Evolutionary conservation across 92 coral and sea anemone genomes (phyloP).

Genomic region (Zoanthus solanderi): DNA sequence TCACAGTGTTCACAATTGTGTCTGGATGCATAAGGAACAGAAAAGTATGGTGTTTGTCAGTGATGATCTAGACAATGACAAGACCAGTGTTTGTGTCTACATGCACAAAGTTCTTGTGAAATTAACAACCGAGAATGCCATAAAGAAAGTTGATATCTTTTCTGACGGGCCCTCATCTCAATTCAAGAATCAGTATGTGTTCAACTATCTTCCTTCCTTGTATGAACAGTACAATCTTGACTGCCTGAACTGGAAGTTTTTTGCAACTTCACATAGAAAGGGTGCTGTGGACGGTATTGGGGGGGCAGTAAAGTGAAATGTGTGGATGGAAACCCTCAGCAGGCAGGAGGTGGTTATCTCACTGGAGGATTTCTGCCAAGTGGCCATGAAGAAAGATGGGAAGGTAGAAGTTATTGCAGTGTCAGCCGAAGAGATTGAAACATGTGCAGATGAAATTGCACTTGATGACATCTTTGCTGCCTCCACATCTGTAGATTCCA

Average conservation of each 20-base stretch:
- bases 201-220: slow-evolving; percentile 55
- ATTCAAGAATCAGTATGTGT: slow-evolving; percentile 68
- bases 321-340: slow-evolving; percentile 68
- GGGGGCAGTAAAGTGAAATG: slow-evolving; percentile 61
- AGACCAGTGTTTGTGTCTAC: slow-evolving; percentile 64
- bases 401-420: slow-evolving; percentile 53
- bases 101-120: slow-evolving; percentile 54
- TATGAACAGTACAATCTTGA: slow-evolving; percentile 48
- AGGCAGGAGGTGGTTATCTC: slow-evolving; percentile 59
- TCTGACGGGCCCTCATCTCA: slow-evolving; percentile 62
- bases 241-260: slow-evolving; percentile 56
- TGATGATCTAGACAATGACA: slow-evolving; percentile 66
- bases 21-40: slow-evolving; percentile 58
- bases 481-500: neutral
- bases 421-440: slow-evolving; percentile 41
- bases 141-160: slow-evolving; percentile 59
- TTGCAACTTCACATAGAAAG: slow-evolving; percentile 64
- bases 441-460: neutral
- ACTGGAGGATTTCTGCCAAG: slow-evolving; percentile 53
- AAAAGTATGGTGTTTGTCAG: slow-evolving; percentile 74
- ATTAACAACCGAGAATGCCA: slow-evolving; percentile 40
- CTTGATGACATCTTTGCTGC: too few species aligned
- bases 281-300: slow-evolving; percentile 54
- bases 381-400: slow-evolving; percentile 54
- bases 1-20: slow-evolving; percentile 64